Base-by-base conservation (phyloP, 2,797 vertebrate species). In the Clamator glandarius region DNA sequence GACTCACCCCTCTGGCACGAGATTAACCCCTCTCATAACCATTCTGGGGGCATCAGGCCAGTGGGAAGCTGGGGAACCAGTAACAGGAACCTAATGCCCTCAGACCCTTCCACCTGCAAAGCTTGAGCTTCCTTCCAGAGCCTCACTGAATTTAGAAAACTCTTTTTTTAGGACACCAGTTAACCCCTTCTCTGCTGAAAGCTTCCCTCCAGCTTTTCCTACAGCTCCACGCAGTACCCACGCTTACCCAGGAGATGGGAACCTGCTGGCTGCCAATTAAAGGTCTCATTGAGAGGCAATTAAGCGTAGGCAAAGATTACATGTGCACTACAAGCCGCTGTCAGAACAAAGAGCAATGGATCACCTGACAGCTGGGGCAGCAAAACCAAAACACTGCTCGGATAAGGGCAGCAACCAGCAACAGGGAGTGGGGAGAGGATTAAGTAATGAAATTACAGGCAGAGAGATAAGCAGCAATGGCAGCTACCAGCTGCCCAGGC, bases 271-370 rank as follows among this genome's bases (percentile, higher is more conserved):
- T 57, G 57, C 70, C 55, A 50, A 20, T 48, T 6, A 14, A 41
- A 59, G 18, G 31, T 7, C 84, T 83, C 64, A 4, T 46, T 0
- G 17, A 33, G 69, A 83, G 74, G 68, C 82, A 90, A 90, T 90
- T 85, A 84, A 54, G 51, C 3, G 0, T 4, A 57, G 87, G 61
- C 11, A 67, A 87, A 66, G 77, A 62, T 72, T 48, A 16, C 3
- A 16, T 79, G 84, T 74, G 89, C 46, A 59, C 57, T 87, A 46
- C 36, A 18, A 46, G 79, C 64, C 15, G 5, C 76, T 15, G 21
- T 57, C 80, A 42, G 87, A 90, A 92, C 92, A 87, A 93, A 84
- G 83, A 89, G 83, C 92, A 90, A 72, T 83, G 46, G 93, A 91
- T 85, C 83, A 87, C 51, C 66, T 80, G 87, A 55, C 83, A 70